Base-by-base conservation (phyloP, 1,140 invertebrate genomes). In the Drosophila eugracilis region DNA sequence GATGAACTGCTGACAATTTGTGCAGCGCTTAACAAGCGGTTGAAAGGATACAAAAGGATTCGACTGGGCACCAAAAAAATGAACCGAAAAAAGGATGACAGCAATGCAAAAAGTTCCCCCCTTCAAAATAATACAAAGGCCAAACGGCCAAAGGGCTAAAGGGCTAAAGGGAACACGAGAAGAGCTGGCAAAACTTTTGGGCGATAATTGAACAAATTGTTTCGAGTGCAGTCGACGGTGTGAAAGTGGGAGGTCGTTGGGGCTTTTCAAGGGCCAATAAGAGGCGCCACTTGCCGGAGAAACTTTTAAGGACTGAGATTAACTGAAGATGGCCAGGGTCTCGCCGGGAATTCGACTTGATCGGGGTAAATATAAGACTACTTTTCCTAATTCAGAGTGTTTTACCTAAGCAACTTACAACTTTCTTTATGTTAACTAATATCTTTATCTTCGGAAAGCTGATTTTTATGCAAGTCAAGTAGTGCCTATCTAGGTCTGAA, bases 151-250 rank as follows among this genome's bases (percentile, higher is more conserved):
- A n/a, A n/a, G n/a, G n/a, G n/a, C n/a, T n/a, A 78, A 78, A 54
- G 49, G 60, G 19, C 17, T n/a, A 12, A 39, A 36, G 30, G 10
- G 30, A 12, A 12, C 9, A 32, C 9, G 30, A 10, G 9, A 24
- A 32, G 36, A 55, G 78, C 59, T 49, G 65, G 74, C 78, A 86
- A 86, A 75, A 75, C 53, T 85, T 85, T 86, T 49, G 62, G 81
- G 78, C 83, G 73, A 81, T 86, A 86, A 86, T 88, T 86, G 83
- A 86, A 86, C 83, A 86, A 86, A 86, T 86, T 86, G 83, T 86
- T 86, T 86, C 78, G 70, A 86, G 83, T 78, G 74, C 81, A 88
- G 67, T 39, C 45, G 55, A 32, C 17, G 63, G 60, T 34, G 30
- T 42, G 36, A 44, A 19, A 17, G 21, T 21, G 26, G 28, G 22